Conservation (phyloP, 2,888 invertebrate genomes). For the Augochlorella aurata region DNA sequence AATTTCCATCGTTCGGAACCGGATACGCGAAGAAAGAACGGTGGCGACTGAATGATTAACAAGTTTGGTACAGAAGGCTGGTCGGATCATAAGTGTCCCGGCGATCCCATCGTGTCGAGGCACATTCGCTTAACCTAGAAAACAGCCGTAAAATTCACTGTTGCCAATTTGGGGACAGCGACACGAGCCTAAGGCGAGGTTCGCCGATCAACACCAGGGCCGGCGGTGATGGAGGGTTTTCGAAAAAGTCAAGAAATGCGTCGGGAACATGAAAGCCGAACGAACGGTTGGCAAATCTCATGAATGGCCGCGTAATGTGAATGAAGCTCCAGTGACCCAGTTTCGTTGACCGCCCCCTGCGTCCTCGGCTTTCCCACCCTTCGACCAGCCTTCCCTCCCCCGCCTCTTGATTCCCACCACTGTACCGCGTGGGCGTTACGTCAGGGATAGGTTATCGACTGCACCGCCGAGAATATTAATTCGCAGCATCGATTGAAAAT, state of each 20-base stretch:
- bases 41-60: constrained; percentile 6
- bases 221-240: constrained; percentile 25
- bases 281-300: constrained; percentile 81
- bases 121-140: constrained; percentile 4
- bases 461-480: constrained; percentile 73
- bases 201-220: background rate
- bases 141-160: constrained; percentile 15
- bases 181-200: background rate
- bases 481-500: constrained; percentile 70
- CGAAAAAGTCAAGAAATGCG: constrained; percentile 55
- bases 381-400: constrained; percentile 32
- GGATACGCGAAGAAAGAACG: background rate
- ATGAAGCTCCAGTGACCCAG: constrained; percentile 82
- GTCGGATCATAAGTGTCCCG: background rate
- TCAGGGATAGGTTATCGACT: constrained; percentile 79
- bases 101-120: background rate
- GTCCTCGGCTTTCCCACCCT: constrained; percentile 65
- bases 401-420: constrained; percentile 35
- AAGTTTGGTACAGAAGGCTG: background rate
- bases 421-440: constrained; percentile 72
- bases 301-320: constrained; percentile 82
- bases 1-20: background rate
- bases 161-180: background rate
- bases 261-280: constrained; percentile 74
- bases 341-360: constrained; percentile 71